Evolutionary conservation across 2,888 invertebrate genomes (phyloP).

Genomic region (Xylophagus ater): DNA sequence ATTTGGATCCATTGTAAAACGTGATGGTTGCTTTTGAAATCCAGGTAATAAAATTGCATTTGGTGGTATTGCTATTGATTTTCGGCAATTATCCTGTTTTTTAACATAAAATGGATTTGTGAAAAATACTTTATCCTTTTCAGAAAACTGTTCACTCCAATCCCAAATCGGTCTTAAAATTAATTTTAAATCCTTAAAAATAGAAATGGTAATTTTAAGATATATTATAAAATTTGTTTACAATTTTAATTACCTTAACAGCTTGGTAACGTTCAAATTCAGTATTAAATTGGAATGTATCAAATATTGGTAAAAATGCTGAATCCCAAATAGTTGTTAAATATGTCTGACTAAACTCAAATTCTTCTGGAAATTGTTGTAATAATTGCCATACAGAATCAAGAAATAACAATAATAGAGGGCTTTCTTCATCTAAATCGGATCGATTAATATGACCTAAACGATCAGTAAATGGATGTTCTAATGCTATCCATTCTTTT

Average conservation of each 20-base stretch:
- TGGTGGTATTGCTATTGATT: slow-evolving; percentile 31
- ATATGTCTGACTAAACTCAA: slow-evolving; percentile 88
- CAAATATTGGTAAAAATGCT: slow-evolving; percentile 76
- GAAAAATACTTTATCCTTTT: slow-evolving; percentile 70
- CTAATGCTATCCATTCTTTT: slow-evolving; percentile 89
- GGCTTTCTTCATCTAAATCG: slow-evolving; percentile 57
- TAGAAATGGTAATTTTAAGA: neutral
- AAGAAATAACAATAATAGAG: slow-evolving; percentile 80
- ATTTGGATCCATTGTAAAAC: slow-evolving; percentile 17
- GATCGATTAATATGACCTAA: slow-evolving; percentile 56
- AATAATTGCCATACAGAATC: slow-evolving; percentile 90
- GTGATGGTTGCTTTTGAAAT: slow-evolving; percentile 21
- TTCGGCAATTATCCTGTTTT: slow-evolving; percentile 26
- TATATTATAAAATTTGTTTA: neutral
- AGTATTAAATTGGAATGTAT: slow-evolving; percentile 86
- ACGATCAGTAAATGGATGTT: slow-evolving; percentile 68
- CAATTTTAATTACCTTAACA: slow-evolving; percentile 22
- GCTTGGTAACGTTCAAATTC: slow-evolving; percentile 64
- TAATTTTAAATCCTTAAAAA: slow-evolving; percentile 34
- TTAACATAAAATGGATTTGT: slow-evolving; percentile 67
- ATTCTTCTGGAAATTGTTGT: slow-evolving; percentile 76
- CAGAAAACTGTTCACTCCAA: slow-evolving; percentile 78
- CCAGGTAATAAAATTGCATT: slow-evolving; percentile 27
- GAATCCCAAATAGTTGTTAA: slow-evolving; percentile 88
- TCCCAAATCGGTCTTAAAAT: slow-evolving; percentile 75